These are phyloP conservation scores for Linnaemya tessellans DNA, from an alignment of 2,888 invertebrate species.

Conservation along the genomic window DNA sequence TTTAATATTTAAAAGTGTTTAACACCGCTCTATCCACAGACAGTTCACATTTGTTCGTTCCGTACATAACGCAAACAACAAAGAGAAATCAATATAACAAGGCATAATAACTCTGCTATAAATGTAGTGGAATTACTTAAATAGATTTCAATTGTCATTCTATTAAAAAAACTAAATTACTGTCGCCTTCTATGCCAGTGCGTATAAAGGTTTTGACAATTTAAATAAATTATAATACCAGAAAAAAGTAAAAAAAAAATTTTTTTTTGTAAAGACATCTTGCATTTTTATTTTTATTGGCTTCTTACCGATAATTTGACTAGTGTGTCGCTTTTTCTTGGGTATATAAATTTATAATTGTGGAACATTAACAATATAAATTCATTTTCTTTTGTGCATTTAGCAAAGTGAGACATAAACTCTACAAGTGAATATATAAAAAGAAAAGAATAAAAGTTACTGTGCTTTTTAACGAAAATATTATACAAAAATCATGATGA, in stretches of 20 bases:
- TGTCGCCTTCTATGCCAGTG: conserved; percentile 95
- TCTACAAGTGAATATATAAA: conserved; percentile 46
- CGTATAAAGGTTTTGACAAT: conserved; percentile 90
- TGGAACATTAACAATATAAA: conserved; percentile 73
- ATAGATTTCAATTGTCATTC: conserved; percentile 71
- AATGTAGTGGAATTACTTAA: conserved; percentile 44
- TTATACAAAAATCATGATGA: conserved; percentile 83
- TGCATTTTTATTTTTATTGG: conserved; percentile 40
- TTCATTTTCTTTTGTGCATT: conserved; percentile 81
- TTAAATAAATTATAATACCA: conserved; percentile 66
- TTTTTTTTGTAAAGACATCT: conserved; percentile 39
- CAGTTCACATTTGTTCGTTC: conserved; percentile 77
- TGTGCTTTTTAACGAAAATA: conserved; percentile 76
- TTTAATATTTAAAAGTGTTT: conserved; percentile 79
- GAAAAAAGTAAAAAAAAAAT: conserved; percentile 52
- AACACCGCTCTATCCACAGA: conserved; percentile 74
- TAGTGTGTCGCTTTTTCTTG: conserved; percentile 28
- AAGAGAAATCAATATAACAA: conserved; percentile 71
- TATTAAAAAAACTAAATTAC: conserved; percentile 58
- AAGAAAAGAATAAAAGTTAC: conserved; percentile 68
- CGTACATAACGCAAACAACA: conserved; percentile 75
- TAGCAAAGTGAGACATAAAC: conserved; percentile 74
- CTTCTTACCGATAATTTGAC: conserved; percentile 45
- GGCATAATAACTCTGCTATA: conserved; percentile 27
- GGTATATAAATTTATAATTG: conserved; percentile 77